Evolutionary conservation across 2,113 vertebrate species (phyloP).

Genomic region (Acrocephalus arundinaceus): DNA sequence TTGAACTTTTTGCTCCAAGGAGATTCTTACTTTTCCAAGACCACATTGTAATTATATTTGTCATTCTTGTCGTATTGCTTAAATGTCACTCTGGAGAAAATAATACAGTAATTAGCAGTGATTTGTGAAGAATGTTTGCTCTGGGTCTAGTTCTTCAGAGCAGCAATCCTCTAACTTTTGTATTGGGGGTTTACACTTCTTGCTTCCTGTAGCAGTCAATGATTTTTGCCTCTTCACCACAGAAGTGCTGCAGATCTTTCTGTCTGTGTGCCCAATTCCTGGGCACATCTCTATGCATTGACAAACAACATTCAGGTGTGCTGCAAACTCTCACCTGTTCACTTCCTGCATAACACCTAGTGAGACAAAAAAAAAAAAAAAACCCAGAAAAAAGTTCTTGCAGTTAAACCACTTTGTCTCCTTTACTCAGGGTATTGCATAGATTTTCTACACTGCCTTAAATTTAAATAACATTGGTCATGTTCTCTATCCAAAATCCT

Average conservation of each 20-base stretch:
- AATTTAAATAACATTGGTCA: not conserved
- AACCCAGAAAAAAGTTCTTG: not conserved
- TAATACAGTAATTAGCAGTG: constrained; percentile 17
- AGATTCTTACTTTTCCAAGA: constrained; percentile 19
- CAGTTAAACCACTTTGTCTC: not conserved
- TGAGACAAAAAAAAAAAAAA: not conserved
- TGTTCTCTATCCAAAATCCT: not conserved
- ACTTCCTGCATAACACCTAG: not conserved
- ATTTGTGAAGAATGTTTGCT: constrained; percentile 2
- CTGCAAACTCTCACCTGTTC: not conserved
- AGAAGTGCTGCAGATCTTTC: not conserved
- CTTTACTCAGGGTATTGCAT: not conserved
- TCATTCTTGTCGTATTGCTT: constrained; percentile 20
- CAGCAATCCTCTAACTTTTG: not conserved
- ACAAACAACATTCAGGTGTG: not conserved
- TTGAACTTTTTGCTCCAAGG: constrained; percentile 10
- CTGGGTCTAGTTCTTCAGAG: not conserved
- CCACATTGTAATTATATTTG: not conserved
- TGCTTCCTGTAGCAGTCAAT: not conserved
- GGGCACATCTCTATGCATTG: not conserved
- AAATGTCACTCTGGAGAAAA: constrained; percentile 18
- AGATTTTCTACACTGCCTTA: not conserved
- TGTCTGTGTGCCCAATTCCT: not conserved
- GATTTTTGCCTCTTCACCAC: not conserved
- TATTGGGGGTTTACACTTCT: not conserved